A percentile compares a stretch with the other conserved stretches of the same genome.
These are phyloP conservation scores for Euwallacea fornicatus DNA, from an alignment of 1,140 invertebrate genomes.

Conservation along the genomic window DNA sequence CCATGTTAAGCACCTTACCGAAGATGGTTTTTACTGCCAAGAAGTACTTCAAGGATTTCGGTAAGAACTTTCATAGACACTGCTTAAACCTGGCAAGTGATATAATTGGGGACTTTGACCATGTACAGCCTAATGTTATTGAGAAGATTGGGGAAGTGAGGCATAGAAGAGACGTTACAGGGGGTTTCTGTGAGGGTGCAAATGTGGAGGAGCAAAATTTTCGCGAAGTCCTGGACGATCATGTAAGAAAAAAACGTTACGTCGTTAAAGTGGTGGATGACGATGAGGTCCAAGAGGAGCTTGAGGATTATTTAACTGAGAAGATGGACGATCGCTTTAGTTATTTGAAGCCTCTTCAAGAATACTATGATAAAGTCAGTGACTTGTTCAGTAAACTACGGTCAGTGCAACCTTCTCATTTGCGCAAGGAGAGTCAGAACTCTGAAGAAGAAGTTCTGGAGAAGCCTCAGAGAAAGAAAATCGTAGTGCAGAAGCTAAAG, in stretches of 20 bases:
- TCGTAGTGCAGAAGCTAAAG: slow-evolving; percentile 40
- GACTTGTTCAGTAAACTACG: slow-evolving; percentile 11
- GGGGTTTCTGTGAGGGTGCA: no score
- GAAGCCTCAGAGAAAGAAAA: slow-evolving; percentile 23
- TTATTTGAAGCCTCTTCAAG: slow-evolving; percentile 24
- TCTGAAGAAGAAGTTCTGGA: background rate
- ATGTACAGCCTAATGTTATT: slow-evolving; percentile 23
- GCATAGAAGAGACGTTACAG: slow-evolving; percentile 9
- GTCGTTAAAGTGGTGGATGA: slow-evolving; percentile 43
- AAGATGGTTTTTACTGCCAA: slow-evolving; percentile 39
- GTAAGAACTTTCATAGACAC: slow-evolving; percentile 40
- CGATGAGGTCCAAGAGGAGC: slow-evolving; percentile 31
- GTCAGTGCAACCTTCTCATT: background rate
- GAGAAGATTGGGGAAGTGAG: slow-evolving; percentile 16
- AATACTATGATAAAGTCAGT: slow-evolving; percentile 24
- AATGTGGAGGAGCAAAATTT: slow-evolving; percentile 19
- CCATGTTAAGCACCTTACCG: slow-evolving; percentile 38
- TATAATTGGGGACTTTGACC: slow-evolving; percentile 42
- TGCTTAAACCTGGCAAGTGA: slow-evolving; percentile 40
- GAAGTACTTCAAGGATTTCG: slow-evolving; percentile 40
- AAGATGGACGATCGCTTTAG: slow-evolving; percentile 33
- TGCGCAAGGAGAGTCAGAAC: background rate
- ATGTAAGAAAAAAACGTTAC: slow-evolving; percentile 41
- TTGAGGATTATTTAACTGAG: slow-evolving; percentile 39
- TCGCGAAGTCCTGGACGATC: slow-evolving; percentile 14